These are phyloP conservation scores for Paramacrobiotus metropolitanus DNA, from an alignment of 1,140 invertebrate genomes.

Conservation along the genomic window DNA sequence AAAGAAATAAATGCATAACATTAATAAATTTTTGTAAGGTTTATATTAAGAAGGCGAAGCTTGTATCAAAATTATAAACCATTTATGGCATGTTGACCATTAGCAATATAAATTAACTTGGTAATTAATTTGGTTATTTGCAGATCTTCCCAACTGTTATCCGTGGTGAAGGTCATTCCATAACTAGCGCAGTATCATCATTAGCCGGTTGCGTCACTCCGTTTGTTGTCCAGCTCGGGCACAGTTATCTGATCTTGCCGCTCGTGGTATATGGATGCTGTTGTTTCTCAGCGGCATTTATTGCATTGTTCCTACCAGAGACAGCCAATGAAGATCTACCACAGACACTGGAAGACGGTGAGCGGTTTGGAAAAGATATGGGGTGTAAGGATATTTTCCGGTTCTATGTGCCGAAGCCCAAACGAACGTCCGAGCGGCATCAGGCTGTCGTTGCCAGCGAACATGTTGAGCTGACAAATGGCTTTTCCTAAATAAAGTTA, in stretches of 20 bases:
- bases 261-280: not conserved
- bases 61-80: too few species aligned
- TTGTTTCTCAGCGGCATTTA: not conserved
- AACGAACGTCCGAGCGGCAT: too few species aligned
- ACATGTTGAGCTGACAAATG: too few species aligned
- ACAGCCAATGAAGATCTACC: constrained; percentile 50
- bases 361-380: constrained; percentile 60
- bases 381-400: not conserved
- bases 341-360: constrained; percentile 59
- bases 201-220: not conserved
- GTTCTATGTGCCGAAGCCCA: not conserved
- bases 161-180: not conserved
- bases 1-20: too few species aligned
- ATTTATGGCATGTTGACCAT: too few species aligned
- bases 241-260: not conserved
- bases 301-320: constrained; percentile 36
- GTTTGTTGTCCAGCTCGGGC: not conserved
- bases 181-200: not conserved
- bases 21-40: too few species aligned
- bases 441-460: too few species aligned
- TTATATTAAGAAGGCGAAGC: too few species aligned
- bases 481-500: too few species aligned
- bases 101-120: not conserved
- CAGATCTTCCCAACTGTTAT: not conserved
- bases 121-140: not conserved